Evolutionary conservation across 2,797 vertebrate genomes (phyloP).

Genomic region (Lutjanus campechanus): DNA sequence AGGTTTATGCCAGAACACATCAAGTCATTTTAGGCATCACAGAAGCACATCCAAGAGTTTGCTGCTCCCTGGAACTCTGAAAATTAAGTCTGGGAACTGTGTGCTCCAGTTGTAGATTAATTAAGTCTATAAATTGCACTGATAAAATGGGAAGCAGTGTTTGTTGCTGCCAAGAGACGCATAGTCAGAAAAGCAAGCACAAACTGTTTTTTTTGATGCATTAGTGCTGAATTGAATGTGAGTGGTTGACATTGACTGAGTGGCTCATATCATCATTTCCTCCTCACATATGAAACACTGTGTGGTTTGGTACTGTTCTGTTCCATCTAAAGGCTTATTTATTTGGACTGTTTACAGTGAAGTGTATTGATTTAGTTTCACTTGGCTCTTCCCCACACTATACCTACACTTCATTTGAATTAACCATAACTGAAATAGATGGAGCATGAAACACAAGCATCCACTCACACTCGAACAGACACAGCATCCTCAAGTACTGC

Average conservation of each 20-base stretch:
- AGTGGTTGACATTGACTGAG: conserved; percentile 18
- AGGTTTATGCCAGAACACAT: not conserved
- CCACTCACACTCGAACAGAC: conserved; percentile 33
- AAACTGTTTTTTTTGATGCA: not conserved
- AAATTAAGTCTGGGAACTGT: not conserved
- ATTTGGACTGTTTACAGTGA: conserved; percentile 56
- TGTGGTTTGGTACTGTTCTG: conserved; percentile 37
- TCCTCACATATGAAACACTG: not conserved
- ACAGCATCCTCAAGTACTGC: conserved; percentile 34
- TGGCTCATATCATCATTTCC: not conserved
- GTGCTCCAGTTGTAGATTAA: conserved; percentile 1
- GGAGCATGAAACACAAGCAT: conserved; percentile 30
- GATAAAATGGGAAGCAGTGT: not conserved
- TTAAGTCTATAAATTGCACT: not conserved
- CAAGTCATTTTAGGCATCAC: not conserved
- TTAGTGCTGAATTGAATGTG: conserved; percentile 11
- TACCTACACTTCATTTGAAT: conserved; percentile 53
- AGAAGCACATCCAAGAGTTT: conserved; percentile 6
- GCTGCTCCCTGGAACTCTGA: not conserved
- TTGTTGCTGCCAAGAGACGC: not conserved
- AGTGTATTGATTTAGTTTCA: conserved; percentile 69
- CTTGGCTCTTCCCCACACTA: conserved; percentile 10
- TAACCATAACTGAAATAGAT: conserved; percentile 48
- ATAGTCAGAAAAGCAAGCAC: not conserved
- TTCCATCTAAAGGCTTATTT: conserved; percentile 43